phyloP scores from a whole-genome alignment of 2,888 invertebrate species.

The Ryuthela nishihirai region DNA sequence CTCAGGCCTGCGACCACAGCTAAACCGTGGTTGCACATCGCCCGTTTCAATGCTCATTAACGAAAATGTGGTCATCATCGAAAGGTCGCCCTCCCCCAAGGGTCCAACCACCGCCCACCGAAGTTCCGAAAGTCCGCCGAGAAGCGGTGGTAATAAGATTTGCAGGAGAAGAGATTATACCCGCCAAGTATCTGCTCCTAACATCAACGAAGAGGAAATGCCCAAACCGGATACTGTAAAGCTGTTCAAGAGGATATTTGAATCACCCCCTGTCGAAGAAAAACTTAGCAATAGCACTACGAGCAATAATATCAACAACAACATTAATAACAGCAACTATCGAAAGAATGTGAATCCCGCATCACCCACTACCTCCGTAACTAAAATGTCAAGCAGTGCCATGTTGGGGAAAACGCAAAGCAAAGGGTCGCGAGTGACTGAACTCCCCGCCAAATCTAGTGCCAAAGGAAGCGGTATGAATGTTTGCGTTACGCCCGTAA shows the following conservation, averaged over 20 bases:
- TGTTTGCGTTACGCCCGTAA: too few species aligned
- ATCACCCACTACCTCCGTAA: too few species aligned
- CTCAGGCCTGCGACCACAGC: constrained; percentile 9
- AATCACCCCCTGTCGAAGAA: constrained; percentile 16
- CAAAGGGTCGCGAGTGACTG: too few species aligned
- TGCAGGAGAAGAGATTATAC: constrained; percentile 14
- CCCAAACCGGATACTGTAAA: constrained; percentile 41
- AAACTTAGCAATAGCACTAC: too few species aligned
- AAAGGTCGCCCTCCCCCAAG: constrained; percentile 13
- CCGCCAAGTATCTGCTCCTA: constrained; percentile 18
- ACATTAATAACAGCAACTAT: too few species aligned
- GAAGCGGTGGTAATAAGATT: constrained; percentile 10
- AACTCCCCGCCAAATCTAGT: too few species aligned
- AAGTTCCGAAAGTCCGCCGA: neutral
- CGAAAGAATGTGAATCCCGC: too few species aligned
- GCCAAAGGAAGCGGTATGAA: too few species aligned
- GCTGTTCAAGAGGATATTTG: constrained; percentile 31
- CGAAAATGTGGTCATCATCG: constrained; percentile 18
- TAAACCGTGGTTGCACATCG: constrained; percentile 3
- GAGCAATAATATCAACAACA: too few species aligned
- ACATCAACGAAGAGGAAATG: constrained; percentile 34
- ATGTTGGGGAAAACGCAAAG: too few species aligned
- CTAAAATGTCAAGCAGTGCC: too few species aligned
- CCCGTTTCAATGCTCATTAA: constrained; percentile 26
- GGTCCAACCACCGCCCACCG: neutral